Conservation (phyloP, 2,797 vertebrate species). For the Eospalax fontanierii region DNA sequence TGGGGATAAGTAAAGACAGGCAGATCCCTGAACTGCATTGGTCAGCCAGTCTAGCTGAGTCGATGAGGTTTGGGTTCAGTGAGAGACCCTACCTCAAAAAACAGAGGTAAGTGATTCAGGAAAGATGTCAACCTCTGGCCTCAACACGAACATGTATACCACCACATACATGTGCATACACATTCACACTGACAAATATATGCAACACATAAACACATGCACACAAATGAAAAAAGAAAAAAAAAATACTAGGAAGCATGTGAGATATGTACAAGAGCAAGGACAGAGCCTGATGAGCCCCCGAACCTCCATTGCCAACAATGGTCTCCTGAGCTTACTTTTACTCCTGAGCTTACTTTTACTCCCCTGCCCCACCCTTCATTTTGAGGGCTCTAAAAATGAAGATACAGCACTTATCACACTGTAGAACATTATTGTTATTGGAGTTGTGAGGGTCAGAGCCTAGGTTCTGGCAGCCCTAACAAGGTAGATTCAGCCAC, state of each 20-base stretch:
- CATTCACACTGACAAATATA: no score
- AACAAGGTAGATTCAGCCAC: no score
- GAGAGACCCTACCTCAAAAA: neutral
- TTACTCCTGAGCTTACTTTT: neutral
- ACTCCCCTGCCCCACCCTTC: neutral
- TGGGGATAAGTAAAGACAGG: neutral
- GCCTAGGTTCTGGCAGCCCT: no score
- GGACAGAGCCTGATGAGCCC: neutral
- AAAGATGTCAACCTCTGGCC: neutral
- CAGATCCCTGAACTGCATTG: neutral
- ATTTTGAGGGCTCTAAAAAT: neutral
- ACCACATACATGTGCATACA: no score
- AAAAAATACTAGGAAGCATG: neutral
- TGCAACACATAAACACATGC: neutral
- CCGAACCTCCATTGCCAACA: neutral
- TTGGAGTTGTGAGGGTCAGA: no score
- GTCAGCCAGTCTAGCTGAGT: neutral
- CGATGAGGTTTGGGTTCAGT: neutral
- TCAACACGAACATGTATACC: neutral
- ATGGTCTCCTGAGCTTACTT: neutral
- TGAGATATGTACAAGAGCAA: neutral
- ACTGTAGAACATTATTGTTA: neutral
- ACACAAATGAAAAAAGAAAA: neutral
- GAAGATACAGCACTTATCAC: neutral
- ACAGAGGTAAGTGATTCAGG: neutral